Percentiles rank a stretch among this genome's conserved stretches.
phyloP scores from a whole-genome alignment of 1,140 invertebrate genomes.

The Trachelipus rathkii region DNA sequence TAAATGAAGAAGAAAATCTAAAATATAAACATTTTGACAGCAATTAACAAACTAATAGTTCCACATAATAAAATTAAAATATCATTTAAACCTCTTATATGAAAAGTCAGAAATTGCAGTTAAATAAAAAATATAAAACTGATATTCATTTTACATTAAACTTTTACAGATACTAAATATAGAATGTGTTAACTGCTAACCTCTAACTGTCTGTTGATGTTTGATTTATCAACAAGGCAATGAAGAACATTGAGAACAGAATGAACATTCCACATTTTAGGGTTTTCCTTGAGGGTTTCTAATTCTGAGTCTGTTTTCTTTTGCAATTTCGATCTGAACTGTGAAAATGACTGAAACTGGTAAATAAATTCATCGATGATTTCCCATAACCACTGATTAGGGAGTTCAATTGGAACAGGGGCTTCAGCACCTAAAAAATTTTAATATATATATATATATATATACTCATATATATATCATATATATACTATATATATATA shows the following conservation, averaged over 20 bases:
- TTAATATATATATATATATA: constrained; percentile 16
- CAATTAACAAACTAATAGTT: no score
- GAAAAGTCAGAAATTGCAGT: no score
- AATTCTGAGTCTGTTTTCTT: constrained; percentile 82
- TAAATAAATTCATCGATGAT: constrained; percentile 90
- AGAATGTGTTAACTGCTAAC: constrained; percentile 52
- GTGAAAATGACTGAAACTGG: constrained; percentile 89
- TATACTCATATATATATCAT: not conserved
- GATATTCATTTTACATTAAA: no score
- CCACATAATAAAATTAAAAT: no score
- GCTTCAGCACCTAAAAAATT: constrained; percentile 69
- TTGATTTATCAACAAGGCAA: constrained; percentile 95
- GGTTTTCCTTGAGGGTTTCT: constrained; percentile 69
- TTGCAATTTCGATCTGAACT: constrained; percentile 80
- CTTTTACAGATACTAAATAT: constrained; percentile 22
- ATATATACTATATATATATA: not conserved
- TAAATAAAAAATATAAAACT: no score
- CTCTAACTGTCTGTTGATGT: constrained; percentile 95
- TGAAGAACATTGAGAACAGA: constrained; percentile 97
- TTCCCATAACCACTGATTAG: constrained; percentile 99
- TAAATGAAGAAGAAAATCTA: no score
- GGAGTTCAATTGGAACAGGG: constrained; percentile 86
- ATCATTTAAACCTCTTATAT: no score
- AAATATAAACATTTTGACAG: no score
- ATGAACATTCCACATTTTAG: constrained; percentile 96